Percentiles rank a stretch among this genome's conserved stretches.
Conservation (phyloP, 2,888 invertebrate genomes). For the Strigamia crassipes region DNA sequence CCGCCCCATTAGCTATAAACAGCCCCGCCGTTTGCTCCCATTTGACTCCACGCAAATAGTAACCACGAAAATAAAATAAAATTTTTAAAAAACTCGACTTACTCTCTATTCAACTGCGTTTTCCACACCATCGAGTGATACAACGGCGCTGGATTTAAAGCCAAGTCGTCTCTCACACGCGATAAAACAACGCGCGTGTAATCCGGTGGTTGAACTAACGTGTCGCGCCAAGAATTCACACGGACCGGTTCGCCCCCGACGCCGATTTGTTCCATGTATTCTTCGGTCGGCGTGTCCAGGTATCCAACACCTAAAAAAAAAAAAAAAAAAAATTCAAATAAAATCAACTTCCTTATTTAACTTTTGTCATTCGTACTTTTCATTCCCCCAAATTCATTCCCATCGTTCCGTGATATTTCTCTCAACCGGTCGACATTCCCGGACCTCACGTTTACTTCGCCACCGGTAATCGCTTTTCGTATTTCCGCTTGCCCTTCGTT, state of each 20-base stretch:
- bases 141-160: neutral
- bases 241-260: neutral
- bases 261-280: neutral
- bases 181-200: neutral
- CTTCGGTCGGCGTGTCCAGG: neutral
- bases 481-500: neutral
- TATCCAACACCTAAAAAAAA: neutral
- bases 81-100: neutral
- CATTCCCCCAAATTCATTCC: neutral
- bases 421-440: neutral
- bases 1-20: neutral
- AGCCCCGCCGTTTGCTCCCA: neutral
- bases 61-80: neutral
- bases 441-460: neutral
- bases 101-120: neutral
- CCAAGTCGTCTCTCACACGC: neutral
- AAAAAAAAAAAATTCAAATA: too few relatives aligned
- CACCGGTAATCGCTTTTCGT: neutral
- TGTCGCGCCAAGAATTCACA: neutral
- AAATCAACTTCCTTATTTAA: neutral
- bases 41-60: neutral
- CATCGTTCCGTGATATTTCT: neutral
- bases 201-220: neutral
- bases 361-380: too few relatives aligned
- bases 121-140: neutral